These are phyloP conservation scores for Dolichoris vasculosae DNA, from an alignment of 1,140 invertebrate genomes.

Conservation along the genomic window DNA sequence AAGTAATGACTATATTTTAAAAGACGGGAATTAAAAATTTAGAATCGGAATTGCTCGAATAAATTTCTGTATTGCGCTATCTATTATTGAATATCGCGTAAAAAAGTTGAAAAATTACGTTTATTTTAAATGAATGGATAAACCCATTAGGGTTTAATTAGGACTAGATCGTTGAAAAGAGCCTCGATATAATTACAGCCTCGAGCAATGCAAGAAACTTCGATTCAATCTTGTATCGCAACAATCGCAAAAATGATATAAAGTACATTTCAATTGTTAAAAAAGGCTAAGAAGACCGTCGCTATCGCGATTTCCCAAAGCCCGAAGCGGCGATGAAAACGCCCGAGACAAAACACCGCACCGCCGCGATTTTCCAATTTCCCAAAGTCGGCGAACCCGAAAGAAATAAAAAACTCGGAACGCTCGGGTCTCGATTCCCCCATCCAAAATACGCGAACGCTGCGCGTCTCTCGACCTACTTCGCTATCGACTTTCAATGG, in stretches of 20 bases:
- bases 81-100: too few relatives aligned
- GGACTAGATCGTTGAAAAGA: neutral
- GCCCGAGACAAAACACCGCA: neutral
- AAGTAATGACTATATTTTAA: too few relatives aligned
- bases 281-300: neutral
- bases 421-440: neutral
- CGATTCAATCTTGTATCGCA: conserved; percentile 1
- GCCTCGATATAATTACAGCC: neutral
- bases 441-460: neutral
- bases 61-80: too few relatives aligned
- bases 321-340: neutral
- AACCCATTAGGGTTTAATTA: neutral
- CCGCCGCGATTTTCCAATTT: neutral
- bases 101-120: neutral
- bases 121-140: neutral
- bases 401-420: neutral
- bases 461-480: conserved; percentile 25
- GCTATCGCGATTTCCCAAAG: neutral
- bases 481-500: conserved; percentile 52
- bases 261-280: neutral
- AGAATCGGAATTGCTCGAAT: neutral
- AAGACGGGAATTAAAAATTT: too few relatives aligned
- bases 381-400: neutral
- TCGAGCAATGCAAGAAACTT: neutral
- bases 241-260: neutral